Conservation (phyloP, 2,797 vertebrate species). For the Huso huso region DNA sequence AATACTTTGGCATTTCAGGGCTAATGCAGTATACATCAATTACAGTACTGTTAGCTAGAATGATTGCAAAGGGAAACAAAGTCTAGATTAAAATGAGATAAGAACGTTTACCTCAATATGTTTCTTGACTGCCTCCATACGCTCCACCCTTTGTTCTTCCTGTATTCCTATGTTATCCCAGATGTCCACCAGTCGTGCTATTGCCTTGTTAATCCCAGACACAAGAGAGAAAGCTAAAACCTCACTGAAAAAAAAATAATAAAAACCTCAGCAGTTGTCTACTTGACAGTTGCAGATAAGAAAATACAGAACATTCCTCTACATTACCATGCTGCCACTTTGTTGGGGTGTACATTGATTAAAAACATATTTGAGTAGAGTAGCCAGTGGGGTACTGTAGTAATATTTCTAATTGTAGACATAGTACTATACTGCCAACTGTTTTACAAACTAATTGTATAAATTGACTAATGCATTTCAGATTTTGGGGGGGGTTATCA, state of each 20-base stretch:
- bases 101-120: constrained; percentile 45
- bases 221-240: constrained; percentile 44
- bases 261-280: background rate
- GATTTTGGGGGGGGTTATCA: no score
- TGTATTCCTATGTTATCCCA: constrained; percentile 54
- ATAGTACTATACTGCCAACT: no score
- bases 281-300: background rate
- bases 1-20: no score
- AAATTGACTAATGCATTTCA: no score
- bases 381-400: background rate
- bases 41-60: no score
- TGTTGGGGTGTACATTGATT: background rate
- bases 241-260: constrained; percentile 32
- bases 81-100: no score
- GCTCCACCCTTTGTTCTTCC: constrained; percentile 46
- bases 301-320: background rate
- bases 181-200: constrained; percentile 46
- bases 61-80: no score
- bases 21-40: no score
- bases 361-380: background rate
- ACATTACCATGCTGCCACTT: background rate
- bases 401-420: no score
- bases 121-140: constrained; percentile 49
- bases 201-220: constrained; percentile 42
- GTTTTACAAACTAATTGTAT: no score